A percentile compares a stretch with the other conserved stretches of the same genome.
Conservation (phyloP, 2,113 vertebrate genomes). For the Nanger granti region DNA sequence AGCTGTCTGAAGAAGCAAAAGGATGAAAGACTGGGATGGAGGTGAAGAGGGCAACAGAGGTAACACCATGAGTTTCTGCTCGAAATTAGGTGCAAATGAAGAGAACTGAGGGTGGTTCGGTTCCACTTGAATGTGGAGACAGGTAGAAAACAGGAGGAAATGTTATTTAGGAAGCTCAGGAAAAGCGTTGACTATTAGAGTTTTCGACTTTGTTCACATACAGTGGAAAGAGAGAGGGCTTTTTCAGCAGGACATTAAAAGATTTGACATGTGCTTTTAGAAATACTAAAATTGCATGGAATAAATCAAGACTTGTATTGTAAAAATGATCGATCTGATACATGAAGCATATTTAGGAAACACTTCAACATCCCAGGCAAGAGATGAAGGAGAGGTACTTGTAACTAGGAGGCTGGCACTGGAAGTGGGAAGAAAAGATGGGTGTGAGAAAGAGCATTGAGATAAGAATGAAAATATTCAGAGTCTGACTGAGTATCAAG, state of each 20-base stretch:
- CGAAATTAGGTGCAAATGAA: neutral
- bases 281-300: neutral
- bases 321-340: neutral
- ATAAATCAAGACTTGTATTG: neutral
- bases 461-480: neutral
- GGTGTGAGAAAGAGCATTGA: neutral
- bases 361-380: neutral
- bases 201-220: no score
- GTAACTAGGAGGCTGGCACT: neutral
- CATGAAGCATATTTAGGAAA: neutral
- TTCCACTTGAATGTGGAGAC: neutral
- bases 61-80: neutral
- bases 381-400: neutral
- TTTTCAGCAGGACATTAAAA: neutral
- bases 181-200: no score
- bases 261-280: neutral
- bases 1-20: neutral
- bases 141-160: no score
- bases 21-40: neutral
- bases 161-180: no score
- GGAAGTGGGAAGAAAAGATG: neutral
- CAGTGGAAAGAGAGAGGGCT: no score
- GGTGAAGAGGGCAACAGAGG: neutral
- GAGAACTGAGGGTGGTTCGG: neutral
- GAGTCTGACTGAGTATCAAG: neutral